Evolutionary conservation across 2,888 invertebrate genomes (phyloP).

Genomic region (Ectemnius cavifrons): DNA sequence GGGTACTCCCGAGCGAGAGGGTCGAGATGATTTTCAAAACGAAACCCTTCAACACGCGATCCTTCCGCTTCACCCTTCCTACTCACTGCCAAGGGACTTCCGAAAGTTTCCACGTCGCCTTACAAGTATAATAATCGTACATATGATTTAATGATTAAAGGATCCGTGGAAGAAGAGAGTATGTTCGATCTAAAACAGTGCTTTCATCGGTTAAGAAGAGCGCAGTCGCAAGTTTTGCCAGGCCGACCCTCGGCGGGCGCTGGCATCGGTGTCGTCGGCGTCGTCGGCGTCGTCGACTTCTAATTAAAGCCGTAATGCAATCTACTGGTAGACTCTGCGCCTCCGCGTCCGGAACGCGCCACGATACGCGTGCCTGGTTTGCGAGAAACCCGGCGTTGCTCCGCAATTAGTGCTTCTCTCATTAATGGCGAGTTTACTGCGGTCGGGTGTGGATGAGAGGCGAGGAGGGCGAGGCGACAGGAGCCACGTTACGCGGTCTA

Average conservation of each 20-base stretch:
- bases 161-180: too few relatives aligned
- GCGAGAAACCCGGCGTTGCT: neutral
- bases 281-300: conserved; percentile 8
- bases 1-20: neutral
- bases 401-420: conserved; percentile 9
- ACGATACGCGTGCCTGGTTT: neutral
- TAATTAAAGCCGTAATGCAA: conserved; percentile 26
- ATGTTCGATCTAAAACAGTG: too few relatives aligned
- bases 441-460: too few relatives aligned
- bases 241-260: too few relatives aligned
- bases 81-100: neutral
- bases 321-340: conserved; percentile 6
- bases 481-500: neutral
- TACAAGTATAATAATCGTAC: neutral
- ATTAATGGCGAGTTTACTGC: conserved; percentile 4
- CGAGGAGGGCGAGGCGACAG: too few relatives aligned
- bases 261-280: neutral
- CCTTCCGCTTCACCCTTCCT: neutral
- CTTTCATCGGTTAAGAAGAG: too few relatives aligned
- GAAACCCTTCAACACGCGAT: neutral
- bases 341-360: neutral
- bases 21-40: conserved; percentile 12
- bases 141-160: too few relatives aligned
- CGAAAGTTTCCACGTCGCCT: neutral
- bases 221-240: too few relatives aligned